phyloP scores from a whole-genome alignment of 2,113 vertebrate genomes.

The Sprattus sprattus region DNA sequence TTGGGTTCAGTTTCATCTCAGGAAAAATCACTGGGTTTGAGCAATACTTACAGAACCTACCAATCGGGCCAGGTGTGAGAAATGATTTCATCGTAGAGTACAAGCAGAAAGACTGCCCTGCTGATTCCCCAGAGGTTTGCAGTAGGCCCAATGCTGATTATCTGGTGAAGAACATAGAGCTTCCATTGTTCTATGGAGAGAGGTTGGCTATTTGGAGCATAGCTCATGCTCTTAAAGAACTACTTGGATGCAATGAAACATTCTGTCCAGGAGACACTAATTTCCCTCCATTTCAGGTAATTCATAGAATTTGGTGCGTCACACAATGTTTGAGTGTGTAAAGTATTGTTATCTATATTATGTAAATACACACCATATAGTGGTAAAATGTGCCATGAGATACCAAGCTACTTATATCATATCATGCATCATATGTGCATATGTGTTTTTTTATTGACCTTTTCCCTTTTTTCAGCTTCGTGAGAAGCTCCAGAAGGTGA shows the following conservation, averaged over 20 bases:
- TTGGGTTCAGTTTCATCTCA: slow-evolving; percentile 60
- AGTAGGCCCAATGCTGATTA: slow-evolving; percentile 48
- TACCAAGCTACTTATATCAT: background rate
- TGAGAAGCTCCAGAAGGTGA: slow-evolving; percentile 50
- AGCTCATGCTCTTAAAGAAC: slow-evolving; percentile 57
- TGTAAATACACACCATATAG: no score
- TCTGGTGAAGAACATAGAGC: slow-evolving; percentile 39
- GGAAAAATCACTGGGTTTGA: slow-evolving; percentile 53
- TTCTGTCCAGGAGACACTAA: slow-evolving; percentile 52
- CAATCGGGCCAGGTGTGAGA: slow-evolving; percentile 41
- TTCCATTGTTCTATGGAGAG: slow-evolving; percentile 41
- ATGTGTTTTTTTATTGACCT: background rate
- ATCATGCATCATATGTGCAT: background rate
- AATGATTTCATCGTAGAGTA: slow-evolving; percentile 68
- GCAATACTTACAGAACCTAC: slow-evolving; percentile 59
- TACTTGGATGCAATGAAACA: slow-evolving; percentile 58
- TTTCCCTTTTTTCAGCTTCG: slow-evolving; percentile 59
- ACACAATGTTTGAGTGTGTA: no score
- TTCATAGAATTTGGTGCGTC: background rate
- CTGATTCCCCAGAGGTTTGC: slow-evolving; percentile 23
- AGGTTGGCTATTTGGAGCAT: slow-evolving; percentile 54
- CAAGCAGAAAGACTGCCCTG: slow-evolving; percentile 59
- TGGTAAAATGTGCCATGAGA: background rate
- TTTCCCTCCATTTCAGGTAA: slow-evolving; percentile 64
- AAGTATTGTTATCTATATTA: no score